Base-by-base conservation (phyloP, 2,113 vertebrate species). In the Larimichthys crocea region DNA sequence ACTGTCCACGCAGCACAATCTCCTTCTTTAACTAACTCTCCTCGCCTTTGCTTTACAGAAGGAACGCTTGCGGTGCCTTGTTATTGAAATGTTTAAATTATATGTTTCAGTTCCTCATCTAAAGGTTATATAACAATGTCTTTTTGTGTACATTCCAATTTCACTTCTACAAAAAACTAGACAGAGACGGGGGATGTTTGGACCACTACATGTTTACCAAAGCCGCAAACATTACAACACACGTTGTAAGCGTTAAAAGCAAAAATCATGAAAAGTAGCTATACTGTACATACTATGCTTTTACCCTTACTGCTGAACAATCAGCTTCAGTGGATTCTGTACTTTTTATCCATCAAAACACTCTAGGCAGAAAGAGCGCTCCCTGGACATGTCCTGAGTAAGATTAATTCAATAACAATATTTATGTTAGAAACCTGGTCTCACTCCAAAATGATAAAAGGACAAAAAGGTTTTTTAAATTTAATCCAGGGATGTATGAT, bases 101-200 rank as follows among this genome's bases (percentile, higher is more conserved):
- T 44, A 4, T 40, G 31, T 46, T 65, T 57, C 17, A 44, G 7
- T 71, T 56, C 72, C 60, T 31, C 12, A 5, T 66, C 50, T 57
- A 26, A 19, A 59, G 5, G 10, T 12, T 26, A 56, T 10, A 74
- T 20, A 5, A 44, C 50, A 56, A 2, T 60, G 15, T n/a, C 6
- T 64, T 24, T 81, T 26, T 46, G 15, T 62, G 17, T 29, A 62
- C 7, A 50, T 19, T 62, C 56, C 48, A 44, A 16, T 78, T 69
- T 82, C 64, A 82, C 67, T 57, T 77, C 48, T 35, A 67, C 24
- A 31, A 35, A 40, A 66, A 57, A 50, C 42, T 24, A 59, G 50
- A 44, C 35, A 29, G 40, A 22, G 1, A 15, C 29, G 26, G 16
- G 49, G 2, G 3, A 48, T 19, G 20, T 75, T 9, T 56, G 42